Evolutionary conservation across 2,797 vertebrate species (phyloP).

Genomic region (Phrynocephalus vlangalii): DNA sequence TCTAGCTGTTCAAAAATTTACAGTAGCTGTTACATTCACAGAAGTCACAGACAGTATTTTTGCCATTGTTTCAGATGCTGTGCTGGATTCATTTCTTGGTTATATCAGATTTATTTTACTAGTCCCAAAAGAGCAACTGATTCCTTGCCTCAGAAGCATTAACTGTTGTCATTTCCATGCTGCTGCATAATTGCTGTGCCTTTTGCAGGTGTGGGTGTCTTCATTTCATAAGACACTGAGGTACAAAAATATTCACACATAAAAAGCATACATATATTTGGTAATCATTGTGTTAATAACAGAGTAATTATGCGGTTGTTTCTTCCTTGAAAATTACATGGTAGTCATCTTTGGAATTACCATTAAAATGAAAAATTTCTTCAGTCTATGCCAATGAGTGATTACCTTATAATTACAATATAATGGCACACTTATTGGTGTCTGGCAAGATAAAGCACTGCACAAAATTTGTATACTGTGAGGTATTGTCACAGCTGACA

Average conservation of each 20-base stretch:
- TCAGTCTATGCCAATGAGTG: constrained; percentile 75
- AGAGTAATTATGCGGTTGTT: constrained; percentile 79
- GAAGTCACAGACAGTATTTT: not conserved
- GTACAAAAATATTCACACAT: not conserved
- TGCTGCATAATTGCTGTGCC: constrained; percentile 50
- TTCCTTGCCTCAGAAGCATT: constrained; percentile 37
- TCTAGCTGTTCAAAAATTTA: too few relatives aligned
- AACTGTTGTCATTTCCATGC: constrained; percentile 53
- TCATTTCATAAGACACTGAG: constrained; percentile 65
- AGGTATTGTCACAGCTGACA: constrained; percentile 56
- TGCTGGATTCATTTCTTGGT: not conserved
- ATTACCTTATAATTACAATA: constrained; percentile 80
- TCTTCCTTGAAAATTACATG: constrained; percentile 79
- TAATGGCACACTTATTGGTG: constrained; percentile 76
- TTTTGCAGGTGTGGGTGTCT: constrained; percentile 76
- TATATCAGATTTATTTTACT: constrained; percentile 26
- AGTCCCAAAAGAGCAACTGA: not conserved
- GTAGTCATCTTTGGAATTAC: constrained; percentile 76
- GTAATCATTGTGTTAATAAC: constrained; percentile 81
- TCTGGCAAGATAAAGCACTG: constrained; percentile 68
- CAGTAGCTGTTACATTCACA: too few relatives aligned
- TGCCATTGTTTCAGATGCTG: constrained; percentile 30
- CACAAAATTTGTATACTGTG: constrained; percentile 63
- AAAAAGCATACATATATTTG: constrained; percentile 73
- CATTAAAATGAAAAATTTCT: constrained; percentile 75